Conservation (phyloP, 1,140 invertebrate species). For the Tribolium castaneum region DNA sequence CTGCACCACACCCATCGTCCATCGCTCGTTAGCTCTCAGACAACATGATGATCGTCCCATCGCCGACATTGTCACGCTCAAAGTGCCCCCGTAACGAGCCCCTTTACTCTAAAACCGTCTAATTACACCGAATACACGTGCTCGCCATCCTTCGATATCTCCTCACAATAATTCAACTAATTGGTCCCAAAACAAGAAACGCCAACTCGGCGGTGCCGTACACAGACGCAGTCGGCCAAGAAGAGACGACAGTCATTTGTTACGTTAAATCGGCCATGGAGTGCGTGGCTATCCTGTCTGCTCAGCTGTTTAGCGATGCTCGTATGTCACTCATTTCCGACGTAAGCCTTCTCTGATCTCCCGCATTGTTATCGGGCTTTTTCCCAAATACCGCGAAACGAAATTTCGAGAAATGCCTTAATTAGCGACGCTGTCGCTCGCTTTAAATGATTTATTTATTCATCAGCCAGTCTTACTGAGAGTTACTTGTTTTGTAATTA, state of each 20-base stretch:
- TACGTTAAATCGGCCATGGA: constrained; percentile 63
- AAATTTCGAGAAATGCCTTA: constrained; percentile 5
- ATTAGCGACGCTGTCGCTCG: constrained; percentile 35
- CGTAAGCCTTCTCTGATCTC: constrained; percentile 55
- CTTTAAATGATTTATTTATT: constrained; percentile 41
- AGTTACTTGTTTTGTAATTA: constrained; percentile 35
- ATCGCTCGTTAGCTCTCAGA: too few species aligned
- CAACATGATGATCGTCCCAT: too few species aligned
- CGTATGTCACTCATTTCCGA: constrained; percentile 65
- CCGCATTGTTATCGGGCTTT: not conserved
- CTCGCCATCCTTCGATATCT: constrained; percentile 54
- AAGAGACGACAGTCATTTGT: constrained; percentile 62
- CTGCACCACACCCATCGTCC: too few species aligned
- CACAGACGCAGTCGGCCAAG: constrained; percentile 58
- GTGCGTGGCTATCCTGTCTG: constrained; percentile 61
- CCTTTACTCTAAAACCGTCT: too few species aligned
- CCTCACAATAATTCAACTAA: constrained; percentile 63
- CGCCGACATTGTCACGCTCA: too few species aligned
- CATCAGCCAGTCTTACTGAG: not conserved
- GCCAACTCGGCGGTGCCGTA: constrained; percentile 53
- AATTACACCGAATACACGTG: constrained; percentile 1
- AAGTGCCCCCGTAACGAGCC: too few species aligned
- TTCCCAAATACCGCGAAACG: not conserved
- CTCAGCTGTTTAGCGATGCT: constrained; percentile 65
- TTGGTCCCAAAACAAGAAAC: constrained; percentile 61